phyloP scores from a whole-genome alignment of 2,113 vertebrate species.

The Alethe castanea region DNA sequence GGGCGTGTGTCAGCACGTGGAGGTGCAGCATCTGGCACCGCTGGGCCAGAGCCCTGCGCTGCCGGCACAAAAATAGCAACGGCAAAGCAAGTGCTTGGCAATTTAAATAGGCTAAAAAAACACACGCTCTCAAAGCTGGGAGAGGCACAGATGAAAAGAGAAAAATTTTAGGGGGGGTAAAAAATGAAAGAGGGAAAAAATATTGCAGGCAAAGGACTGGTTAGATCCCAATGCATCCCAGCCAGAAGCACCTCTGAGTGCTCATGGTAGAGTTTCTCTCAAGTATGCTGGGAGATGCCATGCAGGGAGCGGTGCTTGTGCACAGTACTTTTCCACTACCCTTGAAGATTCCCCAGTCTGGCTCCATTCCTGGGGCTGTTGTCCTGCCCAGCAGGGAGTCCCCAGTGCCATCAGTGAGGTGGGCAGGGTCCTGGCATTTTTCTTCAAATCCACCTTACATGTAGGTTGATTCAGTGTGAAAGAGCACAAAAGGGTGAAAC shows the following conservation, averaged over 20 bases:
- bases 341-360: background rate
- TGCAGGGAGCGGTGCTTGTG: background rate
- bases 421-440: background rate
- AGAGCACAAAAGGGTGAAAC: background rate
- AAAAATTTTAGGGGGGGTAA: background rate
- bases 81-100: background rate
- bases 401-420: background rate
- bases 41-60: background rate
- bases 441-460: background rate
- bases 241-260: background rate
- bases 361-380: background rate
- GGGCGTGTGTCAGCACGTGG: constrained; percentile 21
- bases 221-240: background rate
- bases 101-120: background rate
- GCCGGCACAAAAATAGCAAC: background rate
- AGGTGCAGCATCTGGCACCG: background rate
- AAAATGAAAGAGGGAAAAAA: background rate
- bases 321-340: background rate
- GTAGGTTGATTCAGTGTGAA: background rate
- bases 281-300: background rate
- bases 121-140: background rate
- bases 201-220: background rate
- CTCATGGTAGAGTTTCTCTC: rapidly evolving
- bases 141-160: background rate
- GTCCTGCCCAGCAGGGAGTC: background rate